These are phyloP conservation scores for Betta splendens DNA, from an alignment of 2,797 vertebrate genomes.

Conservation along the genomic window DNA sequence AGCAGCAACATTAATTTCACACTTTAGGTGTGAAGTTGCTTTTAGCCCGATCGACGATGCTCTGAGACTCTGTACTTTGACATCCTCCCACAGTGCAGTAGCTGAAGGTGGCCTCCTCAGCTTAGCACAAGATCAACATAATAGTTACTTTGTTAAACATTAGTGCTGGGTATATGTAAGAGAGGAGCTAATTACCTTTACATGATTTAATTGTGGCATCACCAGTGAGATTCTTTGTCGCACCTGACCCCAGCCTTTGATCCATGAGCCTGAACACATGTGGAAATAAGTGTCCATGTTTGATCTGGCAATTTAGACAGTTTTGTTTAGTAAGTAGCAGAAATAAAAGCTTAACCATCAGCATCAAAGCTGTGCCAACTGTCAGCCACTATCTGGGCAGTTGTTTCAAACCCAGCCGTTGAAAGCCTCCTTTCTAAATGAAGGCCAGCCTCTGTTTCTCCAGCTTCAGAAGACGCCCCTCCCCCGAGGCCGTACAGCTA, in stretches of 20 bases:
- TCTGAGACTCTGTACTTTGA: too few relatives aligned
- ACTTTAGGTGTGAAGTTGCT: slow-evolving; percentile 44
- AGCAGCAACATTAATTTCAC: slow-evolving; percentile 70
- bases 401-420: slow-evolving; percentile 16
- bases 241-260: slow-evolving; percentile 16
- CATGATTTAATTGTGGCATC: too few relatives aligned
- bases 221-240: not conserved
- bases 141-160: too few relatives aligned
- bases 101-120: too few relatives aligned
- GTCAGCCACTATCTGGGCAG: slow-evolving; percentile 8
- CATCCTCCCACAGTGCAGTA: too few relatives aligned
- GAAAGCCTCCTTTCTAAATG: slow-evolving; percentile 24
- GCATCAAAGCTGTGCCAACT: slow-evolving; percentile 18
- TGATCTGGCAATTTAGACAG: slow-evolving; percentile 17
- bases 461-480: slow-evolving; percentile 27
- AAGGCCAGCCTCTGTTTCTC: slow-evolving; percentile 9
- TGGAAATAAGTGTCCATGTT: slow-evolving; percentile 7
- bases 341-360: slow-evolving; percentile 11
- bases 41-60: slow-evolving; percentile 30
- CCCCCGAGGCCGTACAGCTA: slow-evolving; percentile 3
- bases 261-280: not conserved
- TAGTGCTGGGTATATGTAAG: too few relatives aligned
- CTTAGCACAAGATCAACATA: too few relatives aligned
- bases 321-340: slow-evolving; percentile 14
- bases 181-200: too few relatives aligned